phyloP scores from a whole-genome alignment of 2,888 invertebrate genomes.

The Acholoe squamosa region DNA sequence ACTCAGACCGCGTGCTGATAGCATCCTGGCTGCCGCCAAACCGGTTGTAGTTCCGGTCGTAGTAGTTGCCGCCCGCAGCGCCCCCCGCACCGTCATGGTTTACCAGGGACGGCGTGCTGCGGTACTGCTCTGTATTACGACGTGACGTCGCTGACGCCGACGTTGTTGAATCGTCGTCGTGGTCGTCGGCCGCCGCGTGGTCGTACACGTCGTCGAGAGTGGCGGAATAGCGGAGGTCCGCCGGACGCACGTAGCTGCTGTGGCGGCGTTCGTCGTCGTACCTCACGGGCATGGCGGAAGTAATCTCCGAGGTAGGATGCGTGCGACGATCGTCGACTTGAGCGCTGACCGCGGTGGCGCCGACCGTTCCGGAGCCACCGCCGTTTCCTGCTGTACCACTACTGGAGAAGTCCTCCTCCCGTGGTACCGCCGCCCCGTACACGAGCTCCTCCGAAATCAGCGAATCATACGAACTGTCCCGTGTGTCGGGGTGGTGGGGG shows the following conservation, averaged over 20 bases:
- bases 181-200: neutral
- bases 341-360: neutral
- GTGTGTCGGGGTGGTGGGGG: constrained; percentile 66
- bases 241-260: constrained; percentile 21
- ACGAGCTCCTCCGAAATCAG: constrained; percentile 75
- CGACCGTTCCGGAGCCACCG: neutral
- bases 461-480: constrained; percentile 79
- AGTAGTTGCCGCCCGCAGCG: neutral
- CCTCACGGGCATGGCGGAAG: constrained; percentile 62
- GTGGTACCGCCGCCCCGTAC: neutral
- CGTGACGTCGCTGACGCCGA: neutral
- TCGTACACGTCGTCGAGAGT: constrained; percentile 55
- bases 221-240: constrained; percentile 60
- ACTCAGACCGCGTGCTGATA: constrained; percentile 73
- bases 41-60: constrained; percentile 40
- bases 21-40: constrained; percentile 59
- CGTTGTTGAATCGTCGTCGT: neutral
- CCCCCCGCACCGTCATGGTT: neutral
- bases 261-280: constrained; percentile 52
- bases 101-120: neutral
- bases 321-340: neutral
- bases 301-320: neutral
- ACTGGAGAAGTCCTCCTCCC: neutral
- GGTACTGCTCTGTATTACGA: constrained; percentile 3
- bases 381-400: neutral